These are phyloP conservation scores for Aradophagus sp. DNA, from an alignment of 1,140 invertebrate genomes.

Conservation along the genomic window DNA sequence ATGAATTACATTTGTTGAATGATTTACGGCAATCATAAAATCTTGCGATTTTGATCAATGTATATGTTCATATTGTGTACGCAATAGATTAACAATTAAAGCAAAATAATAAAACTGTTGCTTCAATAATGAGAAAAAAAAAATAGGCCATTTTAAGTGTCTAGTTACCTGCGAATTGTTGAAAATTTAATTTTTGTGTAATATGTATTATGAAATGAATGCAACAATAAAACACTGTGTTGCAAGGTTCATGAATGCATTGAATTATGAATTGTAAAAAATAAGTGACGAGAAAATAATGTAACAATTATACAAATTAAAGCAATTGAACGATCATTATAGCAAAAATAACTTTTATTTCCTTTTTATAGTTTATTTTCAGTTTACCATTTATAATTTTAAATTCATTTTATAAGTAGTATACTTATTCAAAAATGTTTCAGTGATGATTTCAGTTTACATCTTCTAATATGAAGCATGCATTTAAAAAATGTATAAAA, in stretches of 20 bases:
- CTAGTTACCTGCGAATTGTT: conserved; percentile 39
- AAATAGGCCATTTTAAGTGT: conserved; percentile 43
- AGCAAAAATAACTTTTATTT: conserved; percentile 17
- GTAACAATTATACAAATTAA: conserved; percentile 69
- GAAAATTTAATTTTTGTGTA: conserved; percentile 60
- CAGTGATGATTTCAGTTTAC: too few relatives aligned
- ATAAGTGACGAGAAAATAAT: conserved; percentile 60
- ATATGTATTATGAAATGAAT: conserved; percentile 57
- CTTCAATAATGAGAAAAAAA: conserved; percentile 9
- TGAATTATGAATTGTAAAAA: conserved; percentile 36
- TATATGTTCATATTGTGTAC: conserved; percentile 44
- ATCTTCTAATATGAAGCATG: too few relatives aligned
- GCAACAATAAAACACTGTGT: conserved; percentile 59
- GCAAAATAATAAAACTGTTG: conserved; percentile 10
- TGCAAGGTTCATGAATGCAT: conserved; percentile 56
- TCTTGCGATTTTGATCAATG: conserved; percentile 4
- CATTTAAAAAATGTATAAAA: too few relatives aligned
- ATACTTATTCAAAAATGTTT: too few relatives aligned
- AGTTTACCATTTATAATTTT: too few relatives aligned
- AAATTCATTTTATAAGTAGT: too few relatives aligned
- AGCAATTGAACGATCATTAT: conserved; percentile 62
- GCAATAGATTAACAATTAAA: conserved; percentile 33
- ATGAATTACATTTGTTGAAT: too few relatives aligned
- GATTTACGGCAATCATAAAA: background rate
- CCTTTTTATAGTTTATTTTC: background rate